These are phyloP conservation scores for Desoria tigrina DNA, from an alignment of 2,888 invertebrate species.

Conservation along the genomic window DNA sequence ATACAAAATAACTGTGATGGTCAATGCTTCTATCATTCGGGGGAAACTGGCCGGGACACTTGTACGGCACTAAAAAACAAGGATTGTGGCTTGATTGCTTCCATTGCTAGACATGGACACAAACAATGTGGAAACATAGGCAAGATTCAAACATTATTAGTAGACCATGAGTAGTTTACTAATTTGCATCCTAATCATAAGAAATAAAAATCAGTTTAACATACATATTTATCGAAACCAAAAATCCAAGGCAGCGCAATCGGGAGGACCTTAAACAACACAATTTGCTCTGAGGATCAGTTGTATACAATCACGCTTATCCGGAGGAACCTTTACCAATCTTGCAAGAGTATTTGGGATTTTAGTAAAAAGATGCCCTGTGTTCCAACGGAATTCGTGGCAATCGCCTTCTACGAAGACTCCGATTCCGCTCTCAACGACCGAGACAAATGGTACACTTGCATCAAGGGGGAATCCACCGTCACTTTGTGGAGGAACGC, in stretches of 20 bases:
- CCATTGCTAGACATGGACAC: background rate
- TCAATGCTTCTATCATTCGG: slow-evolving; percentile 7
- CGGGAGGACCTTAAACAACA: too few relatives aligned
- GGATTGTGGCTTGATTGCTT: background rate
- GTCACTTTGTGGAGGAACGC: slow-evolving; percentile 23
- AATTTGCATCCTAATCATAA: too few relatives aligned
- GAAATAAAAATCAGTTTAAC: too few relatives aligned
- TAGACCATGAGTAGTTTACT: too few relatives aligned
- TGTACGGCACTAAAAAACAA: background rate
- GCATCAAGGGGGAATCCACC: slow-evolving; percentile 18
- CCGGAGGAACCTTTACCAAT: background rate
- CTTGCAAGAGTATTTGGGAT: background rate
- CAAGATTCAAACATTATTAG: too few relatives aligned
- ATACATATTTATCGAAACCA: too few relatives aligned
- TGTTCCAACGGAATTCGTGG: slow-evolving; percentile 5
- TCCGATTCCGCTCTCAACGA: background rate
- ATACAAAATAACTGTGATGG: background rate
- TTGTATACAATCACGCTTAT: background rate
- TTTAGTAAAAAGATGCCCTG: background rate
- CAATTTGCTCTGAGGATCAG: too few relatives aligned
- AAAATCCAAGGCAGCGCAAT: too few relatives aligned
- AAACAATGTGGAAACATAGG: background rate
- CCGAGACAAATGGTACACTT: slow-evolving; percentile 26
- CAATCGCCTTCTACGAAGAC: background rate
- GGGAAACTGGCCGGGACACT: background rate